phyloP scores from a whole-genome alignment of 2,888 invertebrate species.

The Mythimna ferrago region DNA sequence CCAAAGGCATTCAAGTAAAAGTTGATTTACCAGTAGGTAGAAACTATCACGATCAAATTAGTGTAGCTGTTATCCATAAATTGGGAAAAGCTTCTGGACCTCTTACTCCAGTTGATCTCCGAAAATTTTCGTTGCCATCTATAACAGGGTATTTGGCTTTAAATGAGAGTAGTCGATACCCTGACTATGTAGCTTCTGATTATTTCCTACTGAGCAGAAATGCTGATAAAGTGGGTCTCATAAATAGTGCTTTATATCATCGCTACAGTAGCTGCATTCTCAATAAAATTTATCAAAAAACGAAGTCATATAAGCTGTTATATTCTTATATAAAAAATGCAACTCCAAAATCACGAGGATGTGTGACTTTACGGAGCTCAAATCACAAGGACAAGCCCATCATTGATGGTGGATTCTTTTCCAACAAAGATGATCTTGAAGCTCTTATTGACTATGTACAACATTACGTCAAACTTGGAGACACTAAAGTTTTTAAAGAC shows the following conservation, averaged over 20 bases:
- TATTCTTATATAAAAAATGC: constrained; percentile 67
- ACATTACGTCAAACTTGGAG: constrained; percentile 27
- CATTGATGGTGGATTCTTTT: constrained; percentile 70
- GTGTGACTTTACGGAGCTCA: constrained; percentile 67
- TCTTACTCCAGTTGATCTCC: constrained; percentile 2
- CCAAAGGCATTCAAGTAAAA: constrained; percentile 65
- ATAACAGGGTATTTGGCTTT: constrained; percentile 73
- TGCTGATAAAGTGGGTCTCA: neutral
- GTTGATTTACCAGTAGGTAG: constrained; percentile 73
- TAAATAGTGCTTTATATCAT: neutral
- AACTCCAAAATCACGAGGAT: constrained; percentile 74
- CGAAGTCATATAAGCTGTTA: constrained; percentile 59
- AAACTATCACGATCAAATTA: constrained; percentile 70
- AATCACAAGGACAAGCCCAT: constrained; percentile 68
- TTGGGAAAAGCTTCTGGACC: neutral
- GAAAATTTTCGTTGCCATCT: constrained; percentile 53
- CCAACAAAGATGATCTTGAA: constrained; percentile 53
- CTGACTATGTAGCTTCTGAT: constrained; percentile 71
- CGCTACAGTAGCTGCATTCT: constrained; percentile 63
- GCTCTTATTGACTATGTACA: constrained; percentile 42
- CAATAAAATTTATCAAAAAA: constrained; percentile 55
- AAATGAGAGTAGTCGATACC: constrained; percentile 69
- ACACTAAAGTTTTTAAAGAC: constrained; percentile 30
- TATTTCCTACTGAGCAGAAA: neutral
- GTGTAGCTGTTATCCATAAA: constrained; percentile 34